Base-by-base conservation (phyloP, 2,888 invertebrate species). In the Synergus umbraculus region DNA sequence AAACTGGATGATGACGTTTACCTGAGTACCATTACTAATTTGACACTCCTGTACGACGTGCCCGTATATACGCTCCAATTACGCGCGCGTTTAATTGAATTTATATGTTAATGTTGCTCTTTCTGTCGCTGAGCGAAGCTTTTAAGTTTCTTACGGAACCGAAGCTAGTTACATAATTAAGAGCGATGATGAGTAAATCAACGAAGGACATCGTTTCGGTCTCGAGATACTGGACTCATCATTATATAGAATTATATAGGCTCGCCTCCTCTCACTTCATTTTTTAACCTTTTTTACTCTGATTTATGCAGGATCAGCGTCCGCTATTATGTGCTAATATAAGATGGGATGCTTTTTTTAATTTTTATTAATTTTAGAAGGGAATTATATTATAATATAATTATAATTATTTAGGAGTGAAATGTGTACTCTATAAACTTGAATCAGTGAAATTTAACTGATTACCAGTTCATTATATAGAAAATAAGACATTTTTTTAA, bases 11-110 rank as follows among this genome's bases (percentile, higher is more conserved):
- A 78, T 58, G 76, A 49, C 64, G 79, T 67, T 79, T 76, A 60
- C 77, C 77, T 44, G 79, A 82, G 80, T 80, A 79, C 78, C 76
- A 65, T 77, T 77, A 77, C 82, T 79, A 80, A 82, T 82, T 82
- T 76, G 84, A 79, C 83, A 83, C 83, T 78, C 83, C 83, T 82
- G 81, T 77, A 79, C 82, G 83, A 82, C 84, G 82, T 79, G 84
- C 82, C 84, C 82, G 76, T 76, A 37, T 37, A 29, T 69, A 79
- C 82, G 80, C 83, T 82, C 82, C 83, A 82, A 81, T 78, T 81
- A 83, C 79, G 79, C 80, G 80, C 73, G 80, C 81, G 81, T 83
- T 79, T 78, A 78, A 84, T 82, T 84, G 78, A 83, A 80, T 81
- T 77, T 80, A 76, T 79, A 83, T 83, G 79, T 80, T 77, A 78